Evolutionary conservation across 2,797 vertebrate species (phyloP), one percentile per base, ranked within the genome.

Genomic region (Buceros bicornis): DNA sequence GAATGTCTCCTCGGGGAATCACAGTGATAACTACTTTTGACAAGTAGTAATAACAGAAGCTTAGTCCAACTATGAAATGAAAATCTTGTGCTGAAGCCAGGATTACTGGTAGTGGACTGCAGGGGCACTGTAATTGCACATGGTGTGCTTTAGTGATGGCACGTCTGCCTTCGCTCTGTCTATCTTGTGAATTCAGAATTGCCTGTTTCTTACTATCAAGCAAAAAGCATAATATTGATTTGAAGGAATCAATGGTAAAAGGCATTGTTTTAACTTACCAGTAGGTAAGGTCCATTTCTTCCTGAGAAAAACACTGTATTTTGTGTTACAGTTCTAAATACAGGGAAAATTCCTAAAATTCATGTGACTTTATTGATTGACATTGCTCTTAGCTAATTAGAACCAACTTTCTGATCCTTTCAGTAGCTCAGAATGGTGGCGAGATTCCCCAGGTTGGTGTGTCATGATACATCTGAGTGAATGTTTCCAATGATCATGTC

Each of bases 31-130:
- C 90, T 85, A 35, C 56, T 93, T 97, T 89, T 96, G 96, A 95
- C 95, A 97, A 95, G 89, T 61, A 81, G 80, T 83, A 93, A 94
- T 96, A 96, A 85, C 61, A 87, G 88, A 94, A 92, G 88, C 95
- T 97, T 92, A 87, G 93, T 82, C 90, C 62, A 71, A 56, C 64
- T 80, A 82, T 88, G 78, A 85, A 86, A 78, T 85, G 86, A 92
- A 70, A 74, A 91, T 13, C 72, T 96, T 7, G 0, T 25, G 53
- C 60, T 56, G 64, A 86, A 91, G 71, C 74, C 8, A 13, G 85
- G 78, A 85, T 94, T 87, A 24, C 74, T 87, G 35, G 64, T 65
- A 31, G 79, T 90, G 95, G 92, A 70, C 95, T 95, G 76, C 64
- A 81, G 79, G 80, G 78, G 79, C 77, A 58, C 77, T 89, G 79